Percentiles rank a stretch among this genome's conserved stretches.
These are phyloP conservation scores for Anastatus disparis DNA, from an alignment of 1,140 invertebrate genomes.

Conservation along the genomic window DNA sequence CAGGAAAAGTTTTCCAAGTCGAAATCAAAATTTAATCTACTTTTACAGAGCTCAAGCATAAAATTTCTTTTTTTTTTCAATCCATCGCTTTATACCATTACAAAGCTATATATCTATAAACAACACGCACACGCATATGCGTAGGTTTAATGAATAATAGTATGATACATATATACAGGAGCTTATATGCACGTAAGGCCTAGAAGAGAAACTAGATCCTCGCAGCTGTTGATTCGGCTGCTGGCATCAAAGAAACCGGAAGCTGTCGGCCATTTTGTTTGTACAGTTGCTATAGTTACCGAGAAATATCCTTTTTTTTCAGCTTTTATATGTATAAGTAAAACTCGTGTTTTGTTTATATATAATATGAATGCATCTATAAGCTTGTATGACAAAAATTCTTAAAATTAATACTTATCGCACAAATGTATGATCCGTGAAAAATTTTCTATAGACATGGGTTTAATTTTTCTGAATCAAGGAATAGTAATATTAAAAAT, in stretches of 20 bases:
- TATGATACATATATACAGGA: neutral
- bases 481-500: no score
- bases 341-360: neutral
- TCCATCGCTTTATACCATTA: constrained; percentile 27
- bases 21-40: neutral
- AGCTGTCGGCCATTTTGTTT: constrained; percentile 67
- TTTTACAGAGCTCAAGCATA: neutral
- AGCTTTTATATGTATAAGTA: constrained; percentile 36
- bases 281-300: constrained; percentile 65
- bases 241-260: constrained; percentile 56
- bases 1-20: neutral
- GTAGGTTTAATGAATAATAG: neutral
- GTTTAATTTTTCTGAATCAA: no score
- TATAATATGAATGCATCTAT: no score
- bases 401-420: no score
- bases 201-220: constrained; percentile 62
- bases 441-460: no score
- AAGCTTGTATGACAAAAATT: no score
- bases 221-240: constrained; percentile 60
- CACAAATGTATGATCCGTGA: no score
- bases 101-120: no score
- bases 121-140: constrained; percentile 5
- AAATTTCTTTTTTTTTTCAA: constrained; percentile 22
- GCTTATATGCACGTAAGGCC: neutral
- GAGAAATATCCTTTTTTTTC: constrained; percentile 56